Evolutionary conservation across 2,888 invertebrate genomes (phyloP), one percentile per base, ranked within the genome.

Genomic region (Flexamia atlantica): DNA sequence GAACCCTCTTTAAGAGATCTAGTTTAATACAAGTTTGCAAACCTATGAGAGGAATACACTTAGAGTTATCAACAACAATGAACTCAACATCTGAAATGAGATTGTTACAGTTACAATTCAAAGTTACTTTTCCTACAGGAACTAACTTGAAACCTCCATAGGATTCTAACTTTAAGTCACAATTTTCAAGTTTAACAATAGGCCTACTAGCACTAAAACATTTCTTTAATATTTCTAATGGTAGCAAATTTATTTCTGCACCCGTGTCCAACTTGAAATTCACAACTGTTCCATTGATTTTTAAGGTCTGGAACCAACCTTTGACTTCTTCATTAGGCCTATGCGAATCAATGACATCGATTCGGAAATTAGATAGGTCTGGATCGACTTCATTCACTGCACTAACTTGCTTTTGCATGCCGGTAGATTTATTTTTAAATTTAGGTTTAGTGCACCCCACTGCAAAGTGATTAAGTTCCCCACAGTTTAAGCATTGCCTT

Each of bases 401-500:
- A 74, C 42, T 42, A 20, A 74, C 46, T 40, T 74, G 23, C 42
- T 32, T 74, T 42, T 3, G 9, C 9, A 5, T 40, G 36, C 36
- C 23, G 5, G 25, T 9, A 36, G 17, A 17, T 23, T 74, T 74
- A 42, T 74, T 42, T 74, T 36, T 74, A 74, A 25, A 12, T 46
- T 17, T 46, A 14, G 46, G 2, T 17, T 17, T 46, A 46, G 12
- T 46, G 42, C 20, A 74, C 20, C 74, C 25, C 57, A 40, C 81
- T 40, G 40, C 53, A 60, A 60, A 81, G 42, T 81, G 25, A 81
- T 81, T 81, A n/a, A 32, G 10, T 12, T 30, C 57, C 3, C 40
- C 30, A 81, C 57, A 60, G 30, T 36, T 57, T 32, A 60, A 36
- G 23, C 57, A 81, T 36, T 81, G 28, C 23, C 42, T 81, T 7